Base-by-base conservation (phyloP, 2,113 vertebrate genomes). In the Onychostoma macrolepis region DNA sequence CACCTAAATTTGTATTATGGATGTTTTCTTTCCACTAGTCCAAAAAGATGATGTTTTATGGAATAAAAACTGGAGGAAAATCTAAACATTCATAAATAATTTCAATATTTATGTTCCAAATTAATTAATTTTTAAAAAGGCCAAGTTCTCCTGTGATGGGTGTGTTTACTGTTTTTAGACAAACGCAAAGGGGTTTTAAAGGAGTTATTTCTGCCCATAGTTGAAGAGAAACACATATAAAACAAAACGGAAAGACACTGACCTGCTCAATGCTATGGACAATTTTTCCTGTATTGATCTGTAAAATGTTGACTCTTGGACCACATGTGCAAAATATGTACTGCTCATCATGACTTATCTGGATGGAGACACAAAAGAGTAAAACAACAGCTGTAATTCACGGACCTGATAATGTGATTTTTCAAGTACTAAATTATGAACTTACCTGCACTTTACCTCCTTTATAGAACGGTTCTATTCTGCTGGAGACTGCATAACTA, bases 391-490 rank as follows among this genome's bases (percentile, higher is more conserved):
- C 56, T 33, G 56, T 33, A 3, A 4, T 50, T 50, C 2, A 48
- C 3, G 4, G 15, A 1, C 15, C 4, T 24, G 5, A 24, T 45
- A 2, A n/a, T 45, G 10, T 33, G 6, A 8, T 61, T 26, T 19
- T 26, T n/a, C 7, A 17, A 36, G 7, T 71, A 71, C 17, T 5
- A 26, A 19, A 17, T 53, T 6, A 38, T 28, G 4, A 67, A 79
- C 38, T 74, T 94, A 99, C 98, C 96, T 99, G 98, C 2, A 97
- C 95, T 91, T 97, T 97, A 0, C 98, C 98, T 48, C 98, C 98
- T 88, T 97, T 99, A 93, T 99, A 99, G 94, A 99, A 99, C 3
- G 98, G 97, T 26, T 99, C 97, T 1, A 99, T 97, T 75, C 92
- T 98, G 89, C 94, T 95, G 38, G 93, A 95, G 24, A 94, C 92